A percentile compares a stretch with the other conserved stretches of the same genome.
Evolutionary conservation across 1,140 invertebrate species (phyloP).

Genomic region (Matsumurasca onukii): DNA sequence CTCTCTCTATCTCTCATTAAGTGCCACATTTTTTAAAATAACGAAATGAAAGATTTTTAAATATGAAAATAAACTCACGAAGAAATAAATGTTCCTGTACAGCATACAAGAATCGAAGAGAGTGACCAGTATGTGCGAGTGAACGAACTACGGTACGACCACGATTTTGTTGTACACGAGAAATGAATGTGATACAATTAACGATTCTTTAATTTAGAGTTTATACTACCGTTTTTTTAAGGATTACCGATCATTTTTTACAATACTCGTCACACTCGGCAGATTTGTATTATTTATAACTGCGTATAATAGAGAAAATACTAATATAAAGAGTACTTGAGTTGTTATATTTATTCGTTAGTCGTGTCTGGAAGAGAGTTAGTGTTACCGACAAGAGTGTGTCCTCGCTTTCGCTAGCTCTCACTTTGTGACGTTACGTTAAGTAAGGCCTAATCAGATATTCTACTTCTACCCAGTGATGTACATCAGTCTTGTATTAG

Average conservation of each 20-base stretch:
- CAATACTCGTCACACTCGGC: slow-evolving; percentile 21
- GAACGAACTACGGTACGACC: slow-evolving; percentile 35
- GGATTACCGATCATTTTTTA: slow-evolving; percentile 38
- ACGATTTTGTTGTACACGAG: slow-evolving; percentile 39
- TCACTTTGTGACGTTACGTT: slow-evolving; percentile 34
- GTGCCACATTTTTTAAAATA: slow-evolving; percentile 42
- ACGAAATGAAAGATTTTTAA: slow-evolving; percentile 39
- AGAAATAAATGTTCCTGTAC: slow-evolving; percentile 41
- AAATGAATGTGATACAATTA: slow-evolving; percentile 43
- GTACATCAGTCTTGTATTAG: slow-evolving; percentile 30
- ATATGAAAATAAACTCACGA: slow-evolving; percentile 35
- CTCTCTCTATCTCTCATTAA: slow-evolving; percentile 40
- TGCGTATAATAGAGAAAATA: background rate
- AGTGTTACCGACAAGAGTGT: slow-evolving; percentile 40
- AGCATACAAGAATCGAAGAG: slow-evolving; percentile 40
- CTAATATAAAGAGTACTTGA: background rate
- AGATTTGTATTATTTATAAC: background rate
- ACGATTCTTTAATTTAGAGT: slow-evolving; percentile 37
- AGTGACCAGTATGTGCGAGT: slow-evolving; percentile 29
- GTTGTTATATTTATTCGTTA: slow-evolving; percentile 19
- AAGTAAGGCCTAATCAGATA: slow-evolving; percentile 33
- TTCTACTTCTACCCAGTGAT: slow-evolving; percentile 31
- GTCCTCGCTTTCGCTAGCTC: slow-evolving; percentile 38
- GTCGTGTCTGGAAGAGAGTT: slow-evolving; percentile 28
- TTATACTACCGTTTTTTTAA: slow-evolving; percentile 3